A percentile compares a stretch with the other conserved stretches of the same genome.
Conservation (phyloP, 2,888 invertebrate genomes). For the Rhogogaster chlorosoma region DNA sequence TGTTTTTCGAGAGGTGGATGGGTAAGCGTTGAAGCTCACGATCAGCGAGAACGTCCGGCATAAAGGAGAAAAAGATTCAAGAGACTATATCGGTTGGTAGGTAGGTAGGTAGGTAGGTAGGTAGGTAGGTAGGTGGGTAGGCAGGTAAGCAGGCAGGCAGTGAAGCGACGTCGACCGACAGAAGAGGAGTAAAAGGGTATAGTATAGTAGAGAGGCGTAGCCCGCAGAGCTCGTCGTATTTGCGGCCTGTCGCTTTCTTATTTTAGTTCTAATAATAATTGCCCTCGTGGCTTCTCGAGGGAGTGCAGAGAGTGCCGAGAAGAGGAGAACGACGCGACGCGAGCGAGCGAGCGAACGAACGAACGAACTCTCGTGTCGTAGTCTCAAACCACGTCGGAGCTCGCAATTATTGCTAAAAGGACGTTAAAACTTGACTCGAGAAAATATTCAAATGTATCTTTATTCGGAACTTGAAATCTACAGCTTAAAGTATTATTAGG, state of each 20-base stretch:
- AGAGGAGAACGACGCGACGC: neutral
- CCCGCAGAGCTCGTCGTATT: constrained; percentile 36
- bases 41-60: neutral
- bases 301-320: constrained; percentile 9
- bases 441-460: neutral
- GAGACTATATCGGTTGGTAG: constrained; percentile 1
- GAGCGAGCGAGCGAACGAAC: neutral
- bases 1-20: constrained; percentile 13
- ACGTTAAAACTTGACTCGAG: neutral
- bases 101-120: neutral
- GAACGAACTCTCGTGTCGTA: constrained; percentile 7
- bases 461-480: neutral
- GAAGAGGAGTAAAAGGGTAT: constrained; percentile 19
- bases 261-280: constrained; percentile 49
- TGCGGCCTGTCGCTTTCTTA: constrained; percentile 45
- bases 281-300: constrained; percentile 33
- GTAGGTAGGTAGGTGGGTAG: neutral
- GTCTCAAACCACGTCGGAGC: neutral
- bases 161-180: constrained; percentile 12
- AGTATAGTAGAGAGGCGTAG: constrained; percentile 30
- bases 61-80: neutral
- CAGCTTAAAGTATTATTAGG: neutral
- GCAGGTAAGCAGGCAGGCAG: neutral
- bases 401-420: neutral
- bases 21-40: neutral